Evolutionary conservation across 35 echinoderm and acorn worm species (phyloP), one percentile per base, ranked within the genome.

Genomic region (Heliocidaris erythrogramma): DNA sequence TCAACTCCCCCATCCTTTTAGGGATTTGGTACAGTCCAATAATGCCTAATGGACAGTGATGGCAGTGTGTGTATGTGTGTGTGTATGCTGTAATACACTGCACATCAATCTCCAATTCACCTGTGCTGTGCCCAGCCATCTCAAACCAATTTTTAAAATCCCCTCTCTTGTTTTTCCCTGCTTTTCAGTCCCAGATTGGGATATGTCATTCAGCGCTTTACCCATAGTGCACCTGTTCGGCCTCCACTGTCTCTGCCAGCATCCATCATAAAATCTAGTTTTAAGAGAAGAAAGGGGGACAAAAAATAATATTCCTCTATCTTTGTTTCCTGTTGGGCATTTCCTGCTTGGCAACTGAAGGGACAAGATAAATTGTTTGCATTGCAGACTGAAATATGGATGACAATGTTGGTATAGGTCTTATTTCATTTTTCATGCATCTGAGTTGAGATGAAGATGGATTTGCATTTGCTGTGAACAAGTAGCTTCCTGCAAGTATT

Each of bases 141-240:
- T 78, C 65, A 78, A 78, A 78, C 65, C 65, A 78, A 78, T 78
- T 78, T 78, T 78, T 78, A 78, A 78, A 78, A 78, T 78, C 65
- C 65, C 18, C 65, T n/a, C 27, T 78, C 65, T 78, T 78, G 65
- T 78, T 78, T 78, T 78, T n/a, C 65, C 65, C 27, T 27, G 17
- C 21, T 78, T 78, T 78, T 27, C 24, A 78, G 65, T 78, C 65
- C 60, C 65, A 56, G 52, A 56, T 56, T 27, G 65, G 4, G 65
- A 27, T 78, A 78, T 78, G 65, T 78, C 65, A 78, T 78, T 78
- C 65, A 78, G 65, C 65, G 65, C 65, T 78, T 42, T 78, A 78
- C 65, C 65, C 65, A 78, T 78, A 78, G 65, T 78, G 65, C 65
- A 78, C 65, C 65, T 78, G 65, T 78, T 78, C 65, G 65, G 65